These are phyloP conservation scores for Mustela nigripes DNA, from an alignment of 2,113 vertebrate genomes.

Conservation along the genomic window DNA sequence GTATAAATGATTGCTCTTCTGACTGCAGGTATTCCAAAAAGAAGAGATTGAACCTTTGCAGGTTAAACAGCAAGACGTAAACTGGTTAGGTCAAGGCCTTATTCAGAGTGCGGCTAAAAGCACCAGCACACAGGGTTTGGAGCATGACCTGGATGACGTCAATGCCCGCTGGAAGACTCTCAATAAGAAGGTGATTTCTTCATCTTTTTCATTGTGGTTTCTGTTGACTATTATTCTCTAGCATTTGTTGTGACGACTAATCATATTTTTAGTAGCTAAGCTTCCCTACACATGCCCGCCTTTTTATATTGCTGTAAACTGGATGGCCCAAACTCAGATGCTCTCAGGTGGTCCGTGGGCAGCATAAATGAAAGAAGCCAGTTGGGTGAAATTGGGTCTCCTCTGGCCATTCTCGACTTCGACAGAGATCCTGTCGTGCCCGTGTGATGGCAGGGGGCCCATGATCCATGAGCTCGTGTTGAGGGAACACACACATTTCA, in stretches of 20 bases:
- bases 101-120: conserved; percentile 96
- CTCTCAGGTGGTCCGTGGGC: background rate
- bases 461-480: background rate
- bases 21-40: conserved; percentile 95
- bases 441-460: background rate
- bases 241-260: background rate
- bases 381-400: background rate
- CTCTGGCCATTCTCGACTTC: background rate
- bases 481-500: background rate
- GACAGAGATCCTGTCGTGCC: background rate
- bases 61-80: conserved; percentile 94
- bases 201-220: background rate
- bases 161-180: conserved; percentile 96
- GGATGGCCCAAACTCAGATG: background rate
- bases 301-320: background rate
- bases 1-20: conserved; percentile 63
- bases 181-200: conserved; percentile 94
- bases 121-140: conserved; percentile 92
- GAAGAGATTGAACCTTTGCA: conserved; percentile 96
- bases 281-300: background rate
- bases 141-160: conserved; percentile 93
- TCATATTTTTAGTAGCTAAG: background rate
- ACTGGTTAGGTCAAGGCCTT: conserved; percentile 95
- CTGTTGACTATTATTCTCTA: background rate
- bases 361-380: background rate